These are phyloP conservation scores for Cephus pygmeus DNA, from an alignment of 2,888 invertebrate genomes.

Conservation along the genomic window DNA sequence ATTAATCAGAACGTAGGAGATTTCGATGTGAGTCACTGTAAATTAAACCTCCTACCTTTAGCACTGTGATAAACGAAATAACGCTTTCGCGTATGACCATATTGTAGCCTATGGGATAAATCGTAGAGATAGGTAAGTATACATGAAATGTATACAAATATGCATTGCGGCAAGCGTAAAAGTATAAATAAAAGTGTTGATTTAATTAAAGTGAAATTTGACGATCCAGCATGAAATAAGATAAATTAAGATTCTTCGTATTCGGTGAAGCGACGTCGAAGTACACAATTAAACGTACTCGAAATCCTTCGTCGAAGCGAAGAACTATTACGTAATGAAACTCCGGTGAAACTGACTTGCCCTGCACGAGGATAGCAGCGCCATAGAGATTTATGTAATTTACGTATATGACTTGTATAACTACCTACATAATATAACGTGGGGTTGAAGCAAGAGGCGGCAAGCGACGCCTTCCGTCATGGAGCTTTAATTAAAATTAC, in stretches of 20 bases:
- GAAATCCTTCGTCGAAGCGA: not conserved
- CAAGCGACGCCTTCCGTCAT: slow-evolving; percentile 44
- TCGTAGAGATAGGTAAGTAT: too few species aligned
- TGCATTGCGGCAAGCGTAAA: too few species aligned
- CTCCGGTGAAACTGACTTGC: not conserved
- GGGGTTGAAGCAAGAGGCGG: slow-evolving; percentile 33
- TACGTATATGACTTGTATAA: slow-evolving; percentile 60
- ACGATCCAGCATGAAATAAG: not conserved
- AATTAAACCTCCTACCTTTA: too few species aligned
- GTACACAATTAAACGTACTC: not conserved
- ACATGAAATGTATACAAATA: too few species aligned
- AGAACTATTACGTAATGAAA: not conserved
- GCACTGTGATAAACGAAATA: too few species aligned
- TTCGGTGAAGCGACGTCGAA: not conserved
- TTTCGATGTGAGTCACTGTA: too few species aligned
- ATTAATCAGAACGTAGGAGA: too few species aligned
- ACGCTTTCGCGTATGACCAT: too few species aligned
- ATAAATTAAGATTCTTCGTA: not conserved
- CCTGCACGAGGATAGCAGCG: slow-evolving; percentile 5
- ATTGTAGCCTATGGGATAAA: too few species aligned
- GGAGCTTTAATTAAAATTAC: slow-evolving; percentile 65
- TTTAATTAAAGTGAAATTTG: too few species aligned
- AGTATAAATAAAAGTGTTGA: too few species aligned
- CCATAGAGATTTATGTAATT: slow-evolving; percentile 58
- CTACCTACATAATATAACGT: slow-evolving; percentile 56